A percentile compares a stretch with the other conserved stretches of the same genome.
phyloP scores from a whole-genome alignment of 2,113 vertebrate species.

The Neoarius graeffei region DNA sequence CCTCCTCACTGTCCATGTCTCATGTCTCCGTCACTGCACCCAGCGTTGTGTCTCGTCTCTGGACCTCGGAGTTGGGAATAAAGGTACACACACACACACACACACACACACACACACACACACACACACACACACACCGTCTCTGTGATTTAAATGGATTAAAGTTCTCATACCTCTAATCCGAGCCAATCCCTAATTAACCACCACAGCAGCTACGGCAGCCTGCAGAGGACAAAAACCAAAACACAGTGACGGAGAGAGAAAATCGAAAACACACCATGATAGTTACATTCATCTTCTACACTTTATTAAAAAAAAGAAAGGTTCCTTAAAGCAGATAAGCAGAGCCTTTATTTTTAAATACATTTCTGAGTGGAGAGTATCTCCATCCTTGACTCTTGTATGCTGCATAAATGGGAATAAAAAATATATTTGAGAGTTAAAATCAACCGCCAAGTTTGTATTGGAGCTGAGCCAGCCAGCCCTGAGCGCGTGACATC shows the following conservation, averaged over 20 bases:
- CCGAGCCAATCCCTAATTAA: conserved; percentile 63
- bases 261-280: not conserved
- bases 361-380: too few relatives aligned
- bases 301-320: not conserved
- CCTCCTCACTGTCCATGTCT: conserved; percentile 48
- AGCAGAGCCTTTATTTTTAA: too few relatives aligned
- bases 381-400: too few relatives aligned
- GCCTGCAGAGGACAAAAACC: conserved; percentile 32
- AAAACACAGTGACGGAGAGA: not conserved
- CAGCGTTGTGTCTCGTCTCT: not conserved
- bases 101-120: conserved; percentile 23
- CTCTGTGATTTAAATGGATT: conserved; percentile 59
- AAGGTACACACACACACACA: not conserved
- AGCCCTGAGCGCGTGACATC: too few relatives aligned
- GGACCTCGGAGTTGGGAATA: not conserved
- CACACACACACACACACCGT: conserved; percentile 19
- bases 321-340: too few relatives aligned
- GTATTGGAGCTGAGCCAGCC: too few relatives aligned
- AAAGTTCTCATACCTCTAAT: conserved; percentile 53
- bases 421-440: too few relatives aligned
- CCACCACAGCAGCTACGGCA: conserved; percentile 37
- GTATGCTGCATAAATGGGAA: too few relatives aligned
- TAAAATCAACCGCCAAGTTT: too few relatives aligned
- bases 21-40: not conserved
- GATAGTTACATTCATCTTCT: not conserved